Evolutionary conservation across 1,140 invertebrate genomes (phyloP).

Genomic region (Diachasmimorpha longicaudata): DNA sequence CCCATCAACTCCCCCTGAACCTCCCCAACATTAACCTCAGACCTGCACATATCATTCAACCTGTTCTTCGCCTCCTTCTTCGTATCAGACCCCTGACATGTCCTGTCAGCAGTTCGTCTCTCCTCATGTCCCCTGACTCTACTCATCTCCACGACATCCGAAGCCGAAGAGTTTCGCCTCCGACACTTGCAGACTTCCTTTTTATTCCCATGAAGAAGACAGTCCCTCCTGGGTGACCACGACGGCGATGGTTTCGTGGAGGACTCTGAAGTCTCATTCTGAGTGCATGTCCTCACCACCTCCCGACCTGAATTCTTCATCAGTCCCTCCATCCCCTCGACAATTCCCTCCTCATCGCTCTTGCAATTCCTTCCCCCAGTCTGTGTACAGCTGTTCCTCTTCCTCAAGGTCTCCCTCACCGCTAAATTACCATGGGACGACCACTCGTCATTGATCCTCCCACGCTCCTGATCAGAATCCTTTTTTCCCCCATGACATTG

Average conservation of each 20-base stretch:
- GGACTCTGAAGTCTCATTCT: slow-evolving; percentile 34
- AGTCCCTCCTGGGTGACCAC: not conserved
- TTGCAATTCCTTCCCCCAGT: slow-evolving; percentile 49
- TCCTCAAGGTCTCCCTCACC: slow-evolving; percentile 10
- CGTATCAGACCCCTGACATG: not conserved
- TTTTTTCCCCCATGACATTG: not conserved
- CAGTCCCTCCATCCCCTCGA: slow-evolving; percentile 31
- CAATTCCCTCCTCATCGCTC: slow-evolving; percentile 48
- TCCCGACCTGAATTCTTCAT: slow-evolving; percentile 28
- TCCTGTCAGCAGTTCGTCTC: slow-evolving; percentile 2
- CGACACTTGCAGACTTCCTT: not conserved
- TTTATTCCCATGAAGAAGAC: not conserved
- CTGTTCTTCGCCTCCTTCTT: slow-evolving; percentile 57
- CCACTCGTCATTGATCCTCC: slow-evolving; percentile 47
- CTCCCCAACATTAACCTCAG: slow-evolving; percentile 30
- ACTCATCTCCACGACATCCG: not conserved
- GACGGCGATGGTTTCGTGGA: not conserved
- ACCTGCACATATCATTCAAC: slow-evolving; percentile 48
- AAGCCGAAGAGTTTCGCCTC: not conserved
- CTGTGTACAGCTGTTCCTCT: slow-evolving; percentile 52
- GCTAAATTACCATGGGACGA: slow-evolving; percentile 58
- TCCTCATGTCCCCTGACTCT: not conserved
- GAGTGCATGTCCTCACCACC: slow-evolving; percentile 33
- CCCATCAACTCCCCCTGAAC: not conserved
- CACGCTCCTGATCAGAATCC: not conserved